phyloP scores from a whole-genome alignment of 2,113 vertebrate genomes.

The Hydropotes inermis region DNA sequence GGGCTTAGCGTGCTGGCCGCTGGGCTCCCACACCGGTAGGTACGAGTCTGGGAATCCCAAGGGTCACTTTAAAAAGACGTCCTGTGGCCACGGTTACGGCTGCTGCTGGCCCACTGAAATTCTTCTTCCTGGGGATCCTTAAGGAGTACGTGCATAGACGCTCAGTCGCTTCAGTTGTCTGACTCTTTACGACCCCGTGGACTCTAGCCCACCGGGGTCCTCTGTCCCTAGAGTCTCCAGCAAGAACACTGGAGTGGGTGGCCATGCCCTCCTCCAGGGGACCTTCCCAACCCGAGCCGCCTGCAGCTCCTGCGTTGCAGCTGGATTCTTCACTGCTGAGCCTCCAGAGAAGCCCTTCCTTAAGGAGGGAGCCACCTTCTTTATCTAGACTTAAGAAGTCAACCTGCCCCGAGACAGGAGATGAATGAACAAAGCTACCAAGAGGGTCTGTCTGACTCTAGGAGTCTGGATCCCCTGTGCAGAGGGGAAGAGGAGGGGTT shows the following conservation, averaged over 20 bases:
- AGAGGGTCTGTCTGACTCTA: not conserved
- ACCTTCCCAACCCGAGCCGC: not conserved
- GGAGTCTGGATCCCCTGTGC: not conserved
- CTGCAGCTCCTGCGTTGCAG: not conserved
- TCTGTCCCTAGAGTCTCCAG: not conserved
- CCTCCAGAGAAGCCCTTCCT: not conserved
- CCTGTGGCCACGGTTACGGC: not conserved
- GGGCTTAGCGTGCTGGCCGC: not conserved
- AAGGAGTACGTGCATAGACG: not conserved
- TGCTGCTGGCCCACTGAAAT: not conserved
- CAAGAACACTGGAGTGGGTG: not conserved
- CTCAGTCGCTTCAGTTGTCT: not conserved
- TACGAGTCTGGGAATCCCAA: not conserved
- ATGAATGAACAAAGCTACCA: not conserved
- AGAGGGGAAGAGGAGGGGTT: not conserved
- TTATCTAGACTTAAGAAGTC: not conserved
- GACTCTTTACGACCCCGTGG: not conserved
- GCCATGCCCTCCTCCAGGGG: not conserved
- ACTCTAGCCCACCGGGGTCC: not conserved
- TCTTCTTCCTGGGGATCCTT: not conserved
- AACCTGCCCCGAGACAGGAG: not conserved
- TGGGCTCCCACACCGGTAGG: too few species aligned
- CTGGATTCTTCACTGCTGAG: not conserved
- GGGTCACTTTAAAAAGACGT: not conserved
- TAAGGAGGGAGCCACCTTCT: not conserved